Conservation (phyloP, 2,888 invertebrate genomes). For the Leptinotarsa haldemani region DNA sequence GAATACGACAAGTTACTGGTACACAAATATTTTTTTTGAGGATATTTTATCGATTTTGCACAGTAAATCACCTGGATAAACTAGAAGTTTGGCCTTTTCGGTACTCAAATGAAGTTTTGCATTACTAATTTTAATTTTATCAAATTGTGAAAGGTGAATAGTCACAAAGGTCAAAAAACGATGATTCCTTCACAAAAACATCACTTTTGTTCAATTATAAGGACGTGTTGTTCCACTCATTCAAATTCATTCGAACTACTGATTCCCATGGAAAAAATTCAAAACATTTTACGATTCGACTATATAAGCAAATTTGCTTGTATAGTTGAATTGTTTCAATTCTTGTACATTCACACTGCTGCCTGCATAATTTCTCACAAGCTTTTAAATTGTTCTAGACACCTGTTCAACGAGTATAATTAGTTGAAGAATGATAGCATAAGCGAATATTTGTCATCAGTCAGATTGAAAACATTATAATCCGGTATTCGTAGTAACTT, state of each 20-base stretch:
- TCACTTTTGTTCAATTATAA: background rate
- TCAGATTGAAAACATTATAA: background rate
- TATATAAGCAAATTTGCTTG: background rate
- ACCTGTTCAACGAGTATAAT: conserved; percentile 21
- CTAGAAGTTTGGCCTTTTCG: no score
- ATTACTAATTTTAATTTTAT: no score
- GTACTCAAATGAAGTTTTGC: no score
- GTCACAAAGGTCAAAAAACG: no score
- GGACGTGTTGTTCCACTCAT: background rate
- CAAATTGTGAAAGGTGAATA: no score
- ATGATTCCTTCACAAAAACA: background rate
- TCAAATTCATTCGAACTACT: background rate
- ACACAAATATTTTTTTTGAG: no score
- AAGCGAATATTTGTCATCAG: conserved; percentile 14
- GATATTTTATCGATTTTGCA: no score
- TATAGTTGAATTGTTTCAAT: conserved; percentile 6
- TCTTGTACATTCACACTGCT: background rate
- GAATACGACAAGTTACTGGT: no score
- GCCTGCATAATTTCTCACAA: conserved; percentile 17
- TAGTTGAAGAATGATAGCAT: conserved; percentile 17
- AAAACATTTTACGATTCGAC: background rate
- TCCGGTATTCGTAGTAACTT: background rate
- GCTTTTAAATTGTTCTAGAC: conserved; percentile 19
- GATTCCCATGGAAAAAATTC: conserved; percentile 1
- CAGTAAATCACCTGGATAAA: no score